These are phyloP conservation scores for Cebidichthys violaceus DNA, from an alignment of 2,113 vertebrate genomes.

Conservation along the genomic window DNA sequence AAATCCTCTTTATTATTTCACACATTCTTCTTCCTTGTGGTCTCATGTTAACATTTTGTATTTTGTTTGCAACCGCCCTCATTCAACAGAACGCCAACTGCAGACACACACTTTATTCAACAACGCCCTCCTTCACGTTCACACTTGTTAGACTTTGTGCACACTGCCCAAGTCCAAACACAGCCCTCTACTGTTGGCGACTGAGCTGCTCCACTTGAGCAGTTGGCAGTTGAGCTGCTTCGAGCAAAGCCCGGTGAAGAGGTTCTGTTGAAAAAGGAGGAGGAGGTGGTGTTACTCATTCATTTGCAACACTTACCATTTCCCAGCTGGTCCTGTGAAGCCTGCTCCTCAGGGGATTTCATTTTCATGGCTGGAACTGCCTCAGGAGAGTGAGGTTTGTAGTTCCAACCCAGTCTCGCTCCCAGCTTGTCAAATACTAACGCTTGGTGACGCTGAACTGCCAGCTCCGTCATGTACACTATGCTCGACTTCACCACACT, in stretches of 20 bases:
- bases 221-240: conserved; percentile 34
- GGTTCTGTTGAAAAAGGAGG: conserved; percentile 26
- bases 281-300: conserved; percentile 42
- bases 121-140: not conserved
- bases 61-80: not conserved
- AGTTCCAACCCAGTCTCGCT: not conserved
- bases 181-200: conserved; percentile 1
- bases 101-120: not conserved
- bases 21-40: not conserved
- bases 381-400: not conserved
- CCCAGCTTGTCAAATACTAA: not conserved
- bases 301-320: conserved; percentile 23
- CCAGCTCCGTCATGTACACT: not conserved
- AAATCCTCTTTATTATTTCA: not conserved
- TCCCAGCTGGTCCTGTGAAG: conserved; percentile 28
- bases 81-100: not conserved
- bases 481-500: no score
- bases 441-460: not conserved
- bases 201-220: conserved; percentile 14
- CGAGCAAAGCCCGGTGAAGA: conserved; percentile 47
- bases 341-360: not conserved
- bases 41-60: not conserved
- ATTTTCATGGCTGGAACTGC: not conserved
- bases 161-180: not conserved
- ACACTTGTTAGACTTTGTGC: not conserved